Evolutionary conservation across 2,113 vertebrate genomes (phyloP).

Genomic region (Xyliphius kryptos): DNA sequence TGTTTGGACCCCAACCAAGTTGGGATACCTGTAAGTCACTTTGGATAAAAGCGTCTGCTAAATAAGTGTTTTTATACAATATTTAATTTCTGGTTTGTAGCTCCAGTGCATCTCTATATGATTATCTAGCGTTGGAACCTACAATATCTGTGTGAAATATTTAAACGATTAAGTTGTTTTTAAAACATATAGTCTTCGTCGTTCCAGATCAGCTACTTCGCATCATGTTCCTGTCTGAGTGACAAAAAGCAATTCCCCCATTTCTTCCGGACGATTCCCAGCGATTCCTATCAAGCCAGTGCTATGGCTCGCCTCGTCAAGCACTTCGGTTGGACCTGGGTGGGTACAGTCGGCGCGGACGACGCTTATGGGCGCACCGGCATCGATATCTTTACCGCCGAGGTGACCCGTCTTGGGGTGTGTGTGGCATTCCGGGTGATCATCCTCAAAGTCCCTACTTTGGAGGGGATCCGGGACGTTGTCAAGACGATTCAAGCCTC

Average conservation of each 20-base stretch:
- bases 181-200: neutral
- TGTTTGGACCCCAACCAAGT: no score
- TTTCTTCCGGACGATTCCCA: conserved; percentile 55
- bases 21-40: no score
- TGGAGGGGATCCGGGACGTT: conserved; percentile 39
- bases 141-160: no score
- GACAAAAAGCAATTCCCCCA: conserved; percentile 49
- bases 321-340: conserved; percentile 54
- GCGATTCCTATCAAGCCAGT: conserved; percentile 46
- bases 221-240: conserved; percentile 52
- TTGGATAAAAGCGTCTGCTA: no score
- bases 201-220: conserved; percentile 52
- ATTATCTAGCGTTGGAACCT: no score
- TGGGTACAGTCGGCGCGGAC: conserved; percentile 46
- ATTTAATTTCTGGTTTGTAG: no score
- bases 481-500: conserved; percentile 43
- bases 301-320: conserved; percentile 48
- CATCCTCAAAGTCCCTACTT: conserved; percentile 43
- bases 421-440: conserved; percentile 47
- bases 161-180: neutral
- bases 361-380: conserved; percentile 47
- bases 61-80: no score
- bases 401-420: conserved; percentile 39
- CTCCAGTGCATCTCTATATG: no score
- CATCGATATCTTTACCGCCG: conserved; percentile 46